Conservation (phyloP, 2,888 invertebrate species). For the Cinara cedri region DNA sequence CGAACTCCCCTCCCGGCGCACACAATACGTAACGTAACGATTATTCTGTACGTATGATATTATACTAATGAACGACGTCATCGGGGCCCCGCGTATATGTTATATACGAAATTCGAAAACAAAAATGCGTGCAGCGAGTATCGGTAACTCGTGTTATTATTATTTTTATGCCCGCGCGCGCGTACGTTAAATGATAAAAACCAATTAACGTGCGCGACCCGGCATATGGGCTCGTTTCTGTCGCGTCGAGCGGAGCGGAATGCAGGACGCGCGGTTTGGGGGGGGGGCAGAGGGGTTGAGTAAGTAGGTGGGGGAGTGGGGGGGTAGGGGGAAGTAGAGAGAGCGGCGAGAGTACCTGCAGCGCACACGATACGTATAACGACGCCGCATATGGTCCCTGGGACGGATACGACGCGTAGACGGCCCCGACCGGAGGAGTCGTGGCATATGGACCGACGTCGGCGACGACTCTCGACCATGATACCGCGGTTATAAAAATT, state of each 20-base stretch:
- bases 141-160: too few species aligned
- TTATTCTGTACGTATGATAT: too few species aligned
- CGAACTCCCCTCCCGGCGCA: slow-evolving; percentile 3
- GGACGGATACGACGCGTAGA: background rate
- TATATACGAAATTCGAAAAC: slow-evolving; percentile 24
- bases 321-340: background rate
- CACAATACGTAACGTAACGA: too few species aligned
- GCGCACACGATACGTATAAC: slow-evolving; percentile 1
- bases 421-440: background rate
- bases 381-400: slow-evolving; percentile 53
- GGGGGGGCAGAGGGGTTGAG: background rate
- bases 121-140: background rate
- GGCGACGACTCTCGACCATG: slow-evolving; percentile 28
- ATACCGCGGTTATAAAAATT: slow-evolving; percentile 8
- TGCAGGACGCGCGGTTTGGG: too few species aligned
- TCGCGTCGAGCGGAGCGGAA: background rate
- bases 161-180: background rate
- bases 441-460: slow-evolving; percentile 56
- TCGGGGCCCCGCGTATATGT: slow-evolving; percentile 21
- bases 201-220: slow-evolving; percentile 49
- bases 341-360: background rate
- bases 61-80: slow-evolving; percentile 11
- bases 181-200: slow-evolving; percentile 53
- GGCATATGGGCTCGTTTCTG: slow-evolving; percentile 45
- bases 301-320: background rate